Evolutionary conservation across 2,113 vertebrate species (phyloP), one percentile per base, ranked within the genome.

Genomic region (Halichoerus grypus): DNA sequence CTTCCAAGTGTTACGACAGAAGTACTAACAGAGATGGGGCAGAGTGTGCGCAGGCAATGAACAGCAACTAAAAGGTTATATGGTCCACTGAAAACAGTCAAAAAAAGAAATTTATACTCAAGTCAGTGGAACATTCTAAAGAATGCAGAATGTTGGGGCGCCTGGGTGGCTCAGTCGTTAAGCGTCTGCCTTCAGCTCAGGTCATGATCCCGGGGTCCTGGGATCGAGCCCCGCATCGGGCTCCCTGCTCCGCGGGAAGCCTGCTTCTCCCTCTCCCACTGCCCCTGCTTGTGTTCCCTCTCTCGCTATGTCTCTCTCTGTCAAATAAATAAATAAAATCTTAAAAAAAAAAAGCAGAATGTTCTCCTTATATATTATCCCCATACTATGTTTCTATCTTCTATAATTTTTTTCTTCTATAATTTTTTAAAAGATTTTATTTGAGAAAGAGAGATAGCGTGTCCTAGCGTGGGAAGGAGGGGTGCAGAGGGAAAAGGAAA

Each of bases 71-170:
- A 85, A 88, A 82, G 33, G n/a, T 80, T 72, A 26, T 22, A 46
- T 16, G 55, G 13, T 55, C 33, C 46, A 84, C 55, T 36, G n/a
- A 88, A 61, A 82, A 57, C 1, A 69, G 59, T 80, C 1, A 80
- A 59, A 80, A 77, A 81, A 92, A n/a, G 5, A 90, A 91, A 71
- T 26, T 26, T 53, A 86, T 33, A 86, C 4, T 57, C 59, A 96
- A 93, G 69, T 87, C 59, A 91, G 13, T 87, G n/a, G 24, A 77
- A 87, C 15, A 90, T 59, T 83, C 86, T 82, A 93, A 96, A 39
- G 42, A 51, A 86, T 5, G 74, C 14, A 76, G 28, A 97, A 77
- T 76, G 6, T 46, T 90, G 39, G 39, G 39, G 39, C 39, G 39
- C 39, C 39, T 39, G 39, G 39, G 39, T 39, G 39, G 39, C 39